Conservation (phyloP, 2,113 vertebrate species). For the Bettongia penicillata region DNA sequence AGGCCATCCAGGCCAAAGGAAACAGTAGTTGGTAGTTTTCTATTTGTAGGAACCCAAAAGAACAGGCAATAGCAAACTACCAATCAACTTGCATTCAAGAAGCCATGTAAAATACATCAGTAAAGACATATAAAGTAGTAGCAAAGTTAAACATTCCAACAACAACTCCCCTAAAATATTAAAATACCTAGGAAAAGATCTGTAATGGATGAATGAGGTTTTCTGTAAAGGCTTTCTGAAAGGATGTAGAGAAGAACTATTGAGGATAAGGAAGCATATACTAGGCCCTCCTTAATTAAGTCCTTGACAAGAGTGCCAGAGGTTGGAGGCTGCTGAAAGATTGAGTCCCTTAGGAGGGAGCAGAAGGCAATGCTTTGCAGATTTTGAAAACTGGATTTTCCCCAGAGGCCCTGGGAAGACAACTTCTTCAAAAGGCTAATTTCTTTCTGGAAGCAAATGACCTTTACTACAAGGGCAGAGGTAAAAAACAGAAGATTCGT, state of each 20-base stretch:
- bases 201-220: background rate
- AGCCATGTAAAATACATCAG: background rate
- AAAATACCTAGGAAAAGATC: background rate
- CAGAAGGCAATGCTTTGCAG: background rate
- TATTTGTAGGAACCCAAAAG: background rate
- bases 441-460: background rate
- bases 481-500: background rate
- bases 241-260: background rate
- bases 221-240: background rate
- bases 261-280: background rate
- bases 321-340: background rate
- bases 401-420: background rate
- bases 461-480: background rate
- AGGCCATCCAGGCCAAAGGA: background rate
- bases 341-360: background rate
- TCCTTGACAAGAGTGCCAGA: background rate
- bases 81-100: background rate
- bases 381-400: background rate
- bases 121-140: background rate
- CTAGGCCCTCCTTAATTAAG: background rate
- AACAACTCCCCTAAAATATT: background rate
- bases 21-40: background rate
- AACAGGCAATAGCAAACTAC: background rate
- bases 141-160: background rate
- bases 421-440: constrained; percentile 4